A percentile compares a stretch with the other conserved stretches of the same genome.
Conservation (phyloP, 2,888 invertebrate species). For the Orchesella flavescens region DNA sequence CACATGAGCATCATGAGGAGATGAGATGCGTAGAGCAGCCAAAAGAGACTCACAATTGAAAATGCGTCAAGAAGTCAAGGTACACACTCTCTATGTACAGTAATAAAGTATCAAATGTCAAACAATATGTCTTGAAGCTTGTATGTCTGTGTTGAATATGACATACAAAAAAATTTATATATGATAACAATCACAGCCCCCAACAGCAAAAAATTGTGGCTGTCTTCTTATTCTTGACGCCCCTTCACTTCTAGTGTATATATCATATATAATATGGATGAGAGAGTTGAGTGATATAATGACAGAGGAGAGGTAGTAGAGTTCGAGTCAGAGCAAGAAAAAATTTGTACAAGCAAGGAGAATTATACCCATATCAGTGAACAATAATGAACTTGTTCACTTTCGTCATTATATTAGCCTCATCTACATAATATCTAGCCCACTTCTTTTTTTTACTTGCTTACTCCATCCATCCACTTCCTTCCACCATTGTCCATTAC, state of each 20-base stretch:
- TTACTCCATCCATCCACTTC: too few species aligned
- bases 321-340: background rate
- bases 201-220: background rate
- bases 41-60: background rate
- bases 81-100: constrained; percentile 5
- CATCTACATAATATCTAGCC: too few species aligned
- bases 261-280: background rate
- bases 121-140: constrained; percentile 14
- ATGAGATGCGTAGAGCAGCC: background rate
- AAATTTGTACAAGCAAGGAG: background rate
- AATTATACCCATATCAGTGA: background rate
- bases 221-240: background rate
- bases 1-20: too few species aligned
- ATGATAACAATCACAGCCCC: constrained; percentile 9
- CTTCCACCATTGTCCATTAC: too few species aligned
- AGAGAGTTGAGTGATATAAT: constrained; percentile 14
- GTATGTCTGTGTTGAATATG: constrained; percentile 1
- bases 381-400: background rate
- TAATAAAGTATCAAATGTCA: constrained; percentile 52
- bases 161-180: constrained; percentile 4
- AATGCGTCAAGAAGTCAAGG: constrained; percentile 6
- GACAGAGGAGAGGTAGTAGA: constrained; percentile 13
- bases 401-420: background rate
- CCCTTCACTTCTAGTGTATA: constrained; percentile 3
- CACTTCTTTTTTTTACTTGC: too few species aligned